Base-by-base conservation (phyloP, 1,140 invertebrate genomes). In the Eupeodes corollae region DNA sequence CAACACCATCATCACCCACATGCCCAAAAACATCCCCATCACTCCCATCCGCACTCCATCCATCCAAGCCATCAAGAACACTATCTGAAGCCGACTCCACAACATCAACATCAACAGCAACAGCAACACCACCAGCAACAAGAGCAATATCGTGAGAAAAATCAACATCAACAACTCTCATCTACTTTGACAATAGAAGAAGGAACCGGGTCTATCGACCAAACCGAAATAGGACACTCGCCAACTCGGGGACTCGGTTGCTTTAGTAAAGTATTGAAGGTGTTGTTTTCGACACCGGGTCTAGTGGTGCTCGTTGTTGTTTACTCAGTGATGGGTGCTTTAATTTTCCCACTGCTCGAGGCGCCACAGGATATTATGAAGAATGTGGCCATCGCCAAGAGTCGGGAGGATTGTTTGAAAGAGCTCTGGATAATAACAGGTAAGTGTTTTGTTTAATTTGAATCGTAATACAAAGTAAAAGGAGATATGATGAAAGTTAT, bases 341-440 rank as follows among this genome's bases (percentile, higher is more conserved):
- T 68, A n/a, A 56, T 70, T n/a, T 70, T 70, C 47, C 67, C 67
- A 6, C 48, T 68, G 32, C 55, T 70, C 1, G 69, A 70, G 42
- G 62, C 67, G 12, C 59, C 62, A 12, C 57, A 64, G 50, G 64
- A 70, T 47, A 52, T 68, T 6, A 62, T 52, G 41, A 68, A 68
- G 21, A 63, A 58, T 12, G 61, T 56, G 3, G 56, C 56, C 18
- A 67, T 70, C 12, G 57, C 62, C 42, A 67, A 66, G 41, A 65
- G 65, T 37, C 56, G 69, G 1, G 69, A 70, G 47, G 68, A 70
- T 38, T 70, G 69, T 33, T 45, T 70, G 35, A 52, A 57, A 14
- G 69, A 70, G 44, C 52, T 70, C n/a, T 70, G 69, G 69, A 68
- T 63, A 37, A 69, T 70, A 48, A 71, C 69, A 50, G 67, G 69